Evolutionary conservation across 2,113 vertebrate species (phyloP).

Genomic region (Podarcis raffonei): DNA sequence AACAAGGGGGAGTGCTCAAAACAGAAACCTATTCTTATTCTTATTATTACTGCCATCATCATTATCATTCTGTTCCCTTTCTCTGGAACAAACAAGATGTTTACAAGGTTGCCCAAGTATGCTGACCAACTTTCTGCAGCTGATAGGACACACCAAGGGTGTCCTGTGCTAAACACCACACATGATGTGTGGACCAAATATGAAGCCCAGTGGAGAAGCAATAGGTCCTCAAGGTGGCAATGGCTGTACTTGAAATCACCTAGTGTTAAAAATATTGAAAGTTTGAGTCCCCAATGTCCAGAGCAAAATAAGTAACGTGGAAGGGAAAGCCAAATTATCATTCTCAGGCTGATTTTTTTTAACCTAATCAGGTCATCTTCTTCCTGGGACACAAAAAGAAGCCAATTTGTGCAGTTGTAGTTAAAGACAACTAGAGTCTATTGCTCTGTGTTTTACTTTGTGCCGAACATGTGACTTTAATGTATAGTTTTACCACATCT

Average conservation of each 20-base stretch:
- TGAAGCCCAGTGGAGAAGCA: background rate
- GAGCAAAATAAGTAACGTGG: background rate
- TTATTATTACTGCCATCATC: conserved; percentile 48
- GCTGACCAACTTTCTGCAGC: conserved; percentile 52
- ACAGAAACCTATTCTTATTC: conserved; percentile 19
- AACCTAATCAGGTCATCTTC: background rate
- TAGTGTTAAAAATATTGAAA: background rate
- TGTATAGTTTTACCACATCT: background rate
- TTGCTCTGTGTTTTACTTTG: background rate
- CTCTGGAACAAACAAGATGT: conserved; percentile 64
- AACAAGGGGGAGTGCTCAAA: conserved; percentile 48
- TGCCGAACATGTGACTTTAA: background rate
- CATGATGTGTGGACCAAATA: background rate
- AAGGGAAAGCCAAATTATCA: background rate
- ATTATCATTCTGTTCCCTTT: conserved; percentile 61
- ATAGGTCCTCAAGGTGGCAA: background rate
- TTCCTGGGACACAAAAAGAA: background rate
- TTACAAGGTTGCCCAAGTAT: conserved; percentile 55
- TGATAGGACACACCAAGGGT: conserved; percentile 59
- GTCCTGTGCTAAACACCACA: conserved; percentile 37
- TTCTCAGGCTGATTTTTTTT: background rate
- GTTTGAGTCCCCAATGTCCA: background rate
- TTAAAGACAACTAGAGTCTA: background rate
- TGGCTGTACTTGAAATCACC: background rate
- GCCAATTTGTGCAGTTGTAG: background rate